Evolutionary conservation across 1,140 invertebrate genomes (phyloP).

Genomic region (Solenopsis fugax): DNA sequence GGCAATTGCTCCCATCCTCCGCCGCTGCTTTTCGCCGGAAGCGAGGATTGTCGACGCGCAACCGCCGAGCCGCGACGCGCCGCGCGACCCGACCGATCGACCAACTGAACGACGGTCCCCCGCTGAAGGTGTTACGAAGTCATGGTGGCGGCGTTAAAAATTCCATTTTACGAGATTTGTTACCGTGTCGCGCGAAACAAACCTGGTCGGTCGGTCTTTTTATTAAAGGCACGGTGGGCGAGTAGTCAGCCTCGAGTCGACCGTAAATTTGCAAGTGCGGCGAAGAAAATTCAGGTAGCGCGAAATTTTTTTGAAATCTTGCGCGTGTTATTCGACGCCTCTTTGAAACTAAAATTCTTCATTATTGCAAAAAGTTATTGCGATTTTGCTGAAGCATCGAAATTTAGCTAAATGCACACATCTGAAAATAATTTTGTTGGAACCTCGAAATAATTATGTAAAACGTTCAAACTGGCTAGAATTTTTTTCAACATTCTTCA

Average conservation of each 20-base stretch:
- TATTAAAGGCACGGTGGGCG: neutral
- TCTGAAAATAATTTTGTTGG: too few species aligned
- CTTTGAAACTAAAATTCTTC: neutral
- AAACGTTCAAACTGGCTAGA: too few species aligned
- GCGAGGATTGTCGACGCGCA: neutral
- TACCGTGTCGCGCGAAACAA: constrained; percentile 58
- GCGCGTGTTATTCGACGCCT: neutral
- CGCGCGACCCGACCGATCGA: constrained; percentile 50
- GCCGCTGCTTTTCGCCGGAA: neutral
- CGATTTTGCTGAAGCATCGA: neutral
- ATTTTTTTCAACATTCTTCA: too few species aligned
- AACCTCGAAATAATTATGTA: too few species aligned
- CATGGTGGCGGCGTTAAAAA: constrained; percentile 66
- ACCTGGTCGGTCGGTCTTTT: constrained; percentile 23
- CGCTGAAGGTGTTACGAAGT: constrained; percentile 64
- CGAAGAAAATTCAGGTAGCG: neutral
- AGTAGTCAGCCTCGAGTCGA: neutral
- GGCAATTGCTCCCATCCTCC: neutral
- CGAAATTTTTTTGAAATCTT: constrained; percentile 6
- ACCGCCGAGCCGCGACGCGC: neutral
- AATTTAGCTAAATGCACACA: neutral
- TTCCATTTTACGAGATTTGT: constrained; percentile 73
- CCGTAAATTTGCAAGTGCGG: neutral
- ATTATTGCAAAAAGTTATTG: neutral
- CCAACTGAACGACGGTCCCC: constrained; percentile 37